These are phyloP conservation scores for Galagoides demidoff DNA, from an alignment of 2,797 vertebrate species.

Conservation along the genomic window DNA sequence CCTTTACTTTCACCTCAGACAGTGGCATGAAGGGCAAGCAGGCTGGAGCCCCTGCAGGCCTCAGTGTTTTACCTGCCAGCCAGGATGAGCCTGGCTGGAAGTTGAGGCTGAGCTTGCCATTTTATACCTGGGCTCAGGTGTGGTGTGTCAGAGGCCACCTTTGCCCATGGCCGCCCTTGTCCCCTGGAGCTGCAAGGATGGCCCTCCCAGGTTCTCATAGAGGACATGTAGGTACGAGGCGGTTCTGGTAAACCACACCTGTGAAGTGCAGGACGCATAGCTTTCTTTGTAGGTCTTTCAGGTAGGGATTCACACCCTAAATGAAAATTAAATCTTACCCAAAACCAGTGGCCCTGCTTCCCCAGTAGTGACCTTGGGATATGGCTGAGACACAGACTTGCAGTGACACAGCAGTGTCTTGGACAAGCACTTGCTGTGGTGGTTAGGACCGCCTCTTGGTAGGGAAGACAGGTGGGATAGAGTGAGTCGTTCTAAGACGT, in stretches of 20 bases:
- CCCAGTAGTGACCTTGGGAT: not conserved
- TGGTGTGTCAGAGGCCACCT: fast-evolving
- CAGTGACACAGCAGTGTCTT: fast-evolving
- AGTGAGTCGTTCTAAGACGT: fast-evolving
- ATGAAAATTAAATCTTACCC: not conserved
- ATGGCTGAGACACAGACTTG: fast-evolving
- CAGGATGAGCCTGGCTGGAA: not conserved
- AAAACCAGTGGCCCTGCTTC: not conserved
- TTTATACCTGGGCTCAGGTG: not conserved
- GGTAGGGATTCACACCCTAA: not conserved
- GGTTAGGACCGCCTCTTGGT: fast-evolving
- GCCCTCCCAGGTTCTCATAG: not conserved
- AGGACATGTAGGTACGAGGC: fast-evolving
- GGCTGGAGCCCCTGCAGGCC: not conserved
- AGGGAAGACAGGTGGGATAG: not conserved
- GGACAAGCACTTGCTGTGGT: not conserved
- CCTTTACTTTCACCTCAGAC: not conserved
- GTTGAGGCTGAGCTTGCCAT: not conserved
- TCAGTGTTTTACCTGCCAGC: not conserved
- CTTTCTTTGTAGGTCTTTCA: not conserved
- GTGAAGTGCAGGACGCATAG: fast-evolving
- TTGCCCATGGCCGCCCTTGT: fast-evolving
- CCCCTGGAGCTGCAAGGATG: not conserved
- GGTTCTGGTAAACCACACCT: fast-evolving
- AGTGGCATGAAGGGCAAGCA: not conserved